A percentile compares a stretch with the other conserved stretches of the same genome.
These are phyloP conservation scores for Sarcophaga peregrina DNA, from an alignment of 1,140 invertebrate genomes.

Conservation along the genomic window DNA sequence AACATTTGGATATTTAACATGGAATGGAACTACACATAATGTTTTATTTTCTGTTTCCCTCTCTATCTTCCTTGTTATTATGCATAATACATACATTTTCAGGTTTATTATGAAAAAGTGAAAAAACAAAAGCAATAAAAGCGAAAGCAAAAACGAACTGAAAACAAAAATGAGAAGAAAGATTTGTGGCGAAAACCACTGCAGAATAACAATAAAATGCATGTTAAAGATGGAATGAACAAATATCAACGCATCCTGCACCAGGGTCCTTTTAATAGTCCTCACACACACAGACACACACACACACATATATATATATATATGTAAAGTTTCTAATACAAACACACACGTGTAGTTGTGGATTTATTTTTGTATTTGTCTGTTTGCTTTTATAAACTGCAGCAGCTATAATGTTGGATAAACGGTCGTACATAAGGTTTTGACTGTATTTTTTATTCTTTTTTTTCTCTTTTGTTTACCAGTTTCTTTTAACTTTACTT, in stretches of 20 bases:
- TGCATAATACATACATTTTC: neutral
- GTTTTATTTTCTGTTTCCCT: too few relatives aligned
- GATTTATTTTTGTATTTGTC: neutral
- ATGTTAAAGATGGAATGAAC: slow-evolving; percentile 22
- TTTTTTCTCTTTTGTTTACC: neutral
- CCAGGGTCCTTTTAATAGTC: neutral
- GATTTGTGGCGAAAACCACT: slow-evolving; percentile 34
- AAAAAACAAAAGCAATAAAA: slow-evolving; percentile 5
- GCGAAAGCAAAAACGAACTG: neutral
- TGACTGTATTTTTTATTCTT: neutral
- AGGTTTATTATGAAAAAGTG: neutral
- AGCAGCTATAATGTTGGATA: slow-evolving; percentile 22
- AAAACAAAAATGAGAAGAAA: slow-evolving; percentile 1
- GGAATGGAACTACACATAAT: too few relatives aligned
- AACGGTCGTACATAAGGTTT: neutral
- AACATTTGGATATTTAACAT: too few relatives aligned
- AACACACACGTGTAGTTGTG: neutral
- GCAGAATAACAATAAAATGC: slow-evolving; percentile 36
- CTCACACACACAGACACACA: neutral
- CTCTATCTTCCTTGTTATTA: neutral
- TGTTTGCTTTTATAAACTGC: slow-evolving; percentile 23
- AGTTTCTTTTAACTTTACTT: slow-evolving; percentile 1
- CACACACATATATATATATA: neutral
- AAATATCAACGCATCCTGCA: neutral
- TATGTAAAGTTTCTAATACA: neutral